These are phyloP conservation scores for Salmo trutta DNA, from an alignment of 2,797 vertebrate species.

Conservation along the genomic window DNA sequence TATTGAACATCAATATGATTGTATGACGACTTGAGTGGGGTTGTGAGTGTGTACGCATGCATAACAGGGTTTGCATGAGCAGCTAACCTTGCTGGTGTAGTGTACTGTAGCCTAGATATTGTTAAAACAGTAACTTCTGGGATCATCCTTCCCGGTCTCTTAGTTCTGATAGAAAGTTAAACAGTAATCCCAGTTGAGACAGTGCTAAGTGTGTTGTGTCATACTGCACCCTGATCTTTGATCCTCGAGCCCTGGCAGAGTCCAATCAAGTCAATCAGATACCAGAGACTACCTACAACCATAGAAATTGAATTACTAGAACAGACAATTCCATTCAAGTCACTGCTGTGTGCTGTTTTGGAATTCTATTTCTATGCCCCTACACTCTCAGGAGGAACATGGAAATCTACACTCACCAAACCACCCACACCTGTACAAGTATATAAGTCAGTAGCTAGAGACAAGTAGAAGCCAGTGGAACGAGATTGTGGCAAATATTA, in stretches of 20 bases:
- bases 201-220: not conserved
- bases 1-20: not conserved
- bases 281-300: not conserved
- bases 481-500: not conserved
- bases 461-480: not conserved
- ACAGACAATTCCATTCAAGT: not conserved
- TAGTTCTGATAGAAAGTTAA: not conserved
- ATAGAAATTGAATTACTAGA: not conserved
- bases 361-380: not conserved
- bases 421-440: not conserved
- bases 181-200: not conserved
- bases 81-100: not conserved
- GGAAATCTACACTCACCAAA: not conserved
- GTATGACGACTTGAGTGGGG: not conserved
- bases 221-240: slow-evolving; percentile 1
- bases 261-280: not conserved
- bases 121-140: not conserved
- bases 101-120: too few species aligned
- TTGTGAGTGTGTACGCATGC: not conserved
- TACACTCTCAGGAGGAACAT: not conserved
- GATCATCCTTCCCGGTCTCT: too few species aligned
- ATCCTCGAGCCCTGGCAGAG: slow-evolving; percentile 13
- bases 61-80: not conserved
- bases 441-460: not conserved
- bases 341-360: not conserved